A percentile compares a stretch with the other conserved stretches of the same genome.
Conservation (phyloP, 2,113 vertebrate species). For the Etia nguti region DNA sequence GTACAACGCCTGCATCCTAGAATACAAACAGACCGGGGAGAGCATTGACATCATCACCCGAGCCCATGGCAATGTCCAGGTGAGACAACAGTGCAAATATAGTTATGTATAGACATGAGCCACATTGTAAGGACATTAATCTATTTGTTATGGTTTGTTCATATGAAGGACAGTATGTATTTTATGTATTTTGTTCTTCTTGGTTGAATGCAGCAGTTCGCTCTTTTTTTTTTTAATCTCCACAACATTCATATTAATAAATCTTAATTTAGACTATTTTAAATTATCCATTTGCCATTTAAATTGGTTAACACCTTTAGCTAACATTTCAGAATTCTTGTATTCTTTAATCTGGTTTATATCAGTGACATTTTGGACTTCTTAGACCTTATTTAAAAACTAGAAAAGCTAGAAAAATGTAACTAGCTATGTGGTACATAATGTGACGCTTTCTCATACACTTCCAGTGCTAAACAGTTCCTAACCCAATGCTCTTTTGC, state of each 20-base stretch:
- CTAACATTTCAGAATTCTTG: neutral
- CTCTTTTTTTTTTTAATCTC: neutral
- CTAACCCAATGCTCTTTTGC: neutral
- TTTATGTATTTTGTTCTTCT: neutral
- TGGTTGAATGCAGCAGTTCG: neutral
- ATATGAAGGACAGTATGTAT: neutral
- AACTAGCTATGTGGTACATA: neutral
- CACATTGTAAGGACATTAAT: neutral
- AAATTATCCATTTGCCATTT: neutral
- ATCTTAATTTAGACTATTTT: neutral
- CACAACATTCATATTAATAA: neutral
- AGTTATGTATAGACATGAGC: neutral
- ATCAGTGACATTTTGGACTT: neutral
- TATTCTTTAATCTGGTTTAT: neutral
- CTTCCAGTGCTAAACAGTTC: neutral
- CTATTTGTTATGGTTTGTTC: neutral
- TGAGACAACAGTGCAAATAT: neutral
- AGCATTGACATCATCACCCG: slow-evolving; percentile 96
- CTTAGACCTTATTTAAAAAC: neutral
- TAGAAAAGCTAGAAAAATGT: rapidly evolving
- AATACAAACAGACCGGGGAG: slow-evolving; percentile 96
- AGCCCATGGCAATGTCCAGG: slow-evolving; percentile 96
- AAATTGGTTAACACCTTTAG: neutral
- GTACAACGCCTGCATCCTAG: slow-evolving; percentile 97
- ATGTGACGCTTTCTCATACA: neutral